Base-by-base conservation (phyloP, 2,888 invertebrate genomes). In the Drosophila quinaria region DNA sequence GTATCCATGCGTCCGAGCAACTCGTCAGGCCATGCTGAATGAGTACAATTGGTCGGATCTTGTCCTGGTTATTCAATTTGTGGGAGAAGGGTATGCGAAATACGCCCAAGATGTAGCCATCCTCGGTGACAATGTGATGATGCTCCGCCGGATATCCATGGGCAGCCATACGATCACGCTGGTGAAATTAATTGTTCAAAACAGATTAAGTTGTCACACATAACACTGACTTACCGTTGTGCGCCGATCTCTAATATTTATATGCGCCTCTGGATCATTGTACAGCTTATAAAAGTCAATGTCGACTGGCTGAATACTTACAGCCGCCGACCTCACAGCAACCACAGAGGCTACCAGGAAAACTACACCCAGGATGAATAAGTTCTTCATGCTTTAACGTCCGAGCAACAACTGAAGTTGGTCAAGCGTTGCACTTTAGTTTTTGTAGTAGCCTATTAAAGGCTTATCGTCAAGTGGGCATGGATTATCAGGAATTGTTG, bases 101-200 rank as follows among this genome's bases (percentile, higher is more conserved):
- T 3, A 86, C 63, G 0, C 87, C 84, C 2, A 91, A 31, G 4
- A 90, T 55, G 46, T 92, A 92, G 11, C 91, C 91, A 70, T 92
- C 92, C 0, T 78, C 74, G 5, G 92, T 91, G 4, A 70, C 41
- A 5, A 90, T 74, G 2, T 74, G 47, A 61, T 97, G 96, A 0
- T 95, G 94, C 91, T 97, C 96, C 0, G 95, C 94, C 0, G 94
- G 93, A 91, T 96, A 97, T 1, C 90, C 91, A 62, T 91, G 90
- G 0, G 41, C 39, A 95, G 72, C 78, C 50, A 90, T 91, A 5
- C 91, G 91, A 44, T 91, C 83, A 8, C 68, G 59, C 83, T 81
- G 4, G 3, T 9, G 3, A 1, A 41, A n/a, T 29, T n/a, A 4
- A 19, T 33, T 13, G 13, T 0, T 19, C 9, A n/a, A 2, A 19